A percentile compares a stretch with the other conserved stretches of the same genome.
These are phyloP conservation scores for Loxodonta africana DNA, from an alignment of 2,113 vertebrate species.

Conservation along the genomic window DNA sequence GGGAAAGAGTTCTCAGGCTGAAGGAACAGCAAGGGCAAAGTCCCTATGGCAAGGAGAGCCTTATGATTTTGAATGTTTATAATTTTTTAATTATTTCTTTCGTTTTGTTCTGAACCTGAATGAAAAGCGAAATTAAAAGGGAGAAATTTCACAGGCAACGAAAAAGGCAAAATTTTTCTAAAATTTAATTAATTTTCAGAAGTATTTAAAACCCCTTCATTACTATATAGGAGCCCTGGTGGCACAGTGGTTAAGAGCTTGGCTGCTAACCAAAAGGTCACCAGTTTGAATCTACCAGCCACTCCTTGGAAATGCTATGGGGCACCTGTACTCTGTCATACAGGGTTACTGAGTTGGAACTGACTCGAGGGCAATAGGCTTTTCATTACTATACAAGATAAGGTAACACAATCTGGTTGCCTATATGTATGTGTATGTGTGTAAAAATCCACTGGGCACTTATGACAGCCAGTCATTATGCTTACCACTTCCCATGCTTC, in stretches of 20 bases:
- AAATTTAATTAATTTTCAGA: constrained; percentile 8
- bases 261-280: background rate
- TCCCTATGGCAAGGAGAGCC: background rate
- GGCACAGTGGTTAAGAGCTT: background rate
- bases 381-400: constrained; percentile 26
- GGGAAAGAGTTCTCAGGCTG: background rate
- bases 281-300: background rate
- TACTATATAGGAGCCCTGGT: background rate
- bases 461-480: background rate
- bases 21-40: background rate
- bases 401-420: background rate
- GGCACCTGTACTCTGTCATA: too few relatives aligned
- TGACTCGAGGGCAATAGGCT: too few relatives aligned
- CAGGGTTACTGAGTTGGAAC: too few relatives aligned
- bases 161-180: background rate
- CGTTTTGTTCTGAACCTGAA: constrained; percentile 8
- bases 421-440: background rate
- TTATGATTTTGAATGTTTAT: background rate
- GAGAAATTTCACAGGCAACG: background rate
- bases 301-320: background rate
- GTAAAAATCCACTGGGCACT: background rate
- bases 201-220: constrained; percentile 23
- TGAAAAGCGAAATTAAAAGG: background rate
- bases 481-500: background rate
- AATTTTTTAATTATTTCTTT: background rate